Conservation (phyloP, 2,113 vertebrate species). For the Nanorana parkeri region DNA sequence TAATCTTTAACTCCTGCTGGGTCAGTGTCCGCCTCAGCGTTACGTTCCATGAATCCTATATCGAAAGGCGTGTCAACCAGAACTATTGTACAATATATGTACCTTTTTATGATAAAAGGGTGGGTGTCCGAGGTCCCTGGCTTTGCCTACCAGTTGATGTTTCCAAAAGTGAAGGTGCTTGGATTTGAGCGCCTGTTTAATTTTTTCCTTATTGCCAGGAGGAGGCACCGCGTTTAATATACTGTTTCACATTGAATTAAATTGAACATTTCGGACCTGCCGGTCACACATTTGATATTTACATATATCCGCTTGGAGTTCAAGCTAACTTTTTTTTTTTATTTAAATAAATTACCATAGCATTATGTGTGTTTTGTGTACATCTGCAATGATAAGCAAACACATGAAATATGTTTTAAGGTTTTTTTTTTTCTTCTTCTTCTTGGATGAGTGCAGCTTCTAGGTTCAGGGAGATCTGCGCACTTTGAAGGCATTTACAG, state of each 20-base stretch:
- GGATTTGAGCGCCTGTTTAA: slow-evolving; percentile 60
- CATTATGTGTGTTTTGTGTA: slow-evolving; percentile 77
- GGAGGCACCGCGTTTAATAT: slow-evolving; percentile 83
- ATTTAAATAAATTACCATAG: slow-evolving; percentile 84
- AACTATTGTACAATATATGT: slow-evolving; percentile 29
- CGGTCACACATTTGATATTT: slow-evolving; percentile 85
- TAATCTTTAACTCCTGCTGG: slow-evolving; percentile 77
- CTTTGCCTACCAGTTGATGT: slow-evolving; percentile 85
- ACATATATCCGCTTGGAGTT: slow-evolving; percentile 86
- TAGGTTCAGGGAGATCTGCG: slow-evolving; percentile 63
- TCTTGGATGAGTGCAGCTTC: slow-evolving; percentile 82
- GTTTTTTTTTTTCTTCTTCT: slow-evolving; percentile 64
- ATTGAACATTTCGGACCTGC: slow-evolving; percentile 86
- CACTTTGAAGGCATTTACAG: slow-evolving; percentile 31
- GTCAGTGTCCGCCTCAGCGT: slow-evolving; percentile 75
- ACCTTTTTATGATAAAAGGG: slow-evolving; percentile 13
- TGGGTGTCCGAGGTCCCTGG: slow-evolving; percentile 72
- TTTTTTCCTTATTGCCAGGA: slow-evolving; percentile 83
- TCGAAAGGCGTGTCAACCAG: slow-evolving; percentile 39
- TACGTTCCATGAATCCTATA: slow-evolving; percentile 66
- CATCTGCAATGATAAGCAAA: slow-evolving; percentile 81
- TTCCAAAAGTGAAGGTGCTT: slow-evolving; percentile 81
- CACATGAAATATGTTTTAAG: slow-evolving; percentile 84
- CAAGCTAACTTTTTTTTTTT: slow-evolving; percentile 75
- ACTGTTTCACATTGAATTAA: slow-evolving; percentile 89